A percentile compares a stretch with the other conserved stretches of the same genome.
phyloP scores from a whole-genome alignment of 2,113 vertebrate genomes.

The Oncorhynchus clarkii region DNA sequence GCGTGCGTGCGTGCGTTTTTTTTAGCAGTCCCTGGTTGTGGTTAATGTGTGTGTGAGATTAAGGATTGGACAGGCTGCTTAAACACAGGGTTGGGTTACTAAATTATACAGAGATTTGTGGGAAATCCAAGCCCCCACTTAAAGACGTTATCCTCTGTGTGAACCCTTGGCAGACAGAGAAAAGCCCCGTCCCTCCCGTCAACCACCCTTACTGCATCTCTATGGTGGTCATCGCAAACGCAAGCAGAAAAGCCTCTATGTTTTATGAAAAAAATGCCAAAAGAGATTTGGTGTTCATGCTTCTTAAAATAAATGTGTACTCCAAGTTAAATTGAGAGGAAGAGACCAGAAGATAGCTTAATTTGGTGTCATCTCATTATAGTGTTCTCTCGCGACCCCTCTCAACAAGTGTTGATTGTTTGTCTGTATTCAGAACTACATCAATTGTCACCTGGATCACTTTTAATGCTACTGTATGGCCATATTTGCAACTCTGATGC shows the following conservation, averaged over 20 bases:
- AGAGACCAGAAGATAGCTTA: background rate
- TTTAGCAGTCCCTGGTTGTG: background rate
- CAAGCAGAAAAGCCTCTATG: background rate
- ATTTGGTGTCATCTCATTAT: background rate
- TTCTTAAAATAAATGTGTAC: background rate
- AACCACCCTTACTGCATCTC: background rate
- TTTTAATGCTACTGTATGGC: no score
- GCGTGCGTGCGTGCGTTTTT: background rate
- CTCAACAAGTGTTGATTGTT: background rate
- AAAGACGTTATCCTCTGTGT: constrained; percentile 43
- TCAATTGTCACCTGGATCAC: no score
- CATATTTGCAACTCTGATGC: no score
- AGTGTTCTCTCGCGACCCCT: background rate
- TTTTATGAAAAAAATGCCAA: background rate
- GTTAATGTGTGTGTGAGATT: constrained; percentile 29
- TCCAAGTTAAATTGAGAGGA: background rate
- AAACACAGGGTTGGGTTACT: constrained; percentile 38
- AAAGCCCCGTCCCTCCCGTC: constrained; percentile 22
- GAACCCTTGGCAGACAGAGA: constrained; percentile 33
- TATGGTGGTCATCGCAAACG: background rate
- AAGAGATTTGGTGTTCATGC: background rate
- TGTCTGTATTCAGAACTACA: background rate
- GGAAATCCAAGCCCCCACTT: constrained; percentile 45
- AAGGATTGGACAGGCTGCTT: constrained; percentile 18
- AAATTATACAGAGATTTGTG: constrained; percentile 48